Evolutionary conservation across 2,113 vertebrate genomes (phyloP).

Genomic region (Nycticebus coucang): DNA sequence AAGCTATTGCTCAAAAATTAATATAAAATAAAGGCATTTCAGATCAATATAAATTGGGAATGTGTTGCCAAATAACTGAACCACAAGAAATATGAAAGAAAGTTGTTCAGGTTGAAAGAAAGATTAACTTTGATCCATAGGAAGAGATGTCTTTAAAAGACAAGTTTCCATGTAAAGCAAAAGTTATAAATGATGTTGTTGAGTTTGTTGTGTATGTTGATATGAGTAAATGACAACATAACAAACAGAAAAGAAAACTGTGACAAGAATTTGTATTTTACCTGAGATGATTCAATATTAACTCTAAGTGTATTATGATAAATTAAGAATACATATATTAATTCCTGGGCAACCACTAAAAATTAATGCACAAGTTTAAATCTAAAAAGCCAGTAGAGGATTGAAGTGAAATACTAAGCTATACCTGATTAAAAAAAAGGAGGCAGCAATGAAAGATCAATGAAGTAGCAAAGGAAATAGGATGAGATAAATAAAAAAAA

Average conservation of each 20-base stretch:
- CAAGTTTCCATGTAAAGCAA: background rate
- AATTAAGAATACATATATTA: background rate
- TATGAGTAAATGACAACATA: background rate
- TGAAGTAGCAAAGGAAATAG: background rate
- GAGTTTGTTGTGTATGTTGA: background rate
- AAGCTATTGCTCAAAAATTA: background rate
- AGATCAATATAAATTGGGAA: background rate
- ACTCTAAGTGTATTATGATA: background rate
- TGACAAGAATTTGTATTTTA: background rate
- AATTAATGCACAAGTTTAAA: background rate
- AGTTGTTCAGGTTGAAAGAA: background rate
- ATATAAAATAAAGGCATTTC: background rate
- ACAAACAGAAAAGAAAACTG: background rate
- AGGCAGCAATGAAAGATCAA: background rate
- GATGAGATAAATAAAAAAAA: background rate
- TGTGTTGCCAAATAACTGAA: background rate
- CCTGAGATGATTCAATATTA: background rate
- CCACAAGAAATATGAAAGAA: background rate
- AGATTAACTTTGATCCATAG: background rate
- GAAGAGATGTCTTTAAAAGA: background rate
- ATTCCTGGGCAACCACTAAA: background rate
- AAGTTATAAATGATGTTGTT: background rate
- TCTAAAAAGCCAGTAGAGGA: background rate
- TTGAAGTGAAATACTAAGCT: background rate
- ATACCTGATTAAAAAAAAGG: background rate